Evolutionary conservation across 2,888 invertebrate species (phyloP).

Genomic region (Erynnis tages): DNA sequence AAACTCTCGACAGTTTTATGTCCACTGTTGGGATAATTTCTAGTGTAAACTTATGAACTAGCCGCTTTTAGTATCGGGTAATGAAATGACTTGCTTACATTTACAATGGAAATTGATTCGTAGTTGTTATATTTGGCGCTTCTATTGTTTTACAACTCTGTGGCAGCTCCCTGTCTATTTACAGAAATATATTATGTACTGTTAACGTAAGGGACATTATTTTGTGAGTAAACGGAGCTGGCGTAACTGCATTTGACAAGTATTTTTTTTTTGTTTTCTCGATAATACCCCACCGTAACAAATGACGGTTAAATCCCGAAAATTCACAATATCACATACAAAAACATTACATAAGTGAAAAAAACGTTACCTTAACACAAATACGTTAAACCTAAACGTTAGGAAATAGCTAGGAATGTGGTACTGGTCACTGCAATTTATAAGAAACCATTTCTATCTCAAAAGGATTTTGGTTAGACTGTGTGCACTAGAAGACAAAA

Average conservation of each 20-base stretch:
- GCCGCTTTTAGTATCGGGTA: too few species aligned
- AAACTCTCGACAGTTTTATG: neutral
- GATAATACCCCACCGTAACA: neutral
- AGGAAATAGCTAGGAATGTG: too few species aligned
- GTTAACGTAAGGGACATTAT: neutral
- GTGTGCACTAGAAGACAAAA: too few species aligned
- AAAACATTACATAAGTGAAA: too few species aligned
- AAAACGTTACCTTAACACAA: too few species aligned
- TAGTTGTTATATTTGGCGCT: conserved; percentile 13
- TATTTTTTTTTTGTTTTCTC: neutral
- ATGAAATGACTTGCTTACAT: conserved; percentile 12
- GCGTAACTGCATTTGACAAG: neutral
- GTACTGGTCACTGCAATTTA: too few species aligned
- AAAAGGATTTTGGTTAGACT: too few species aligned
- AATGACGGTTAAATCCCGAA: too few species aligned
- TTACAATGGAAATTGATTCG: neutral
- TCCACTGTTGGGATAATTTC: neutral
- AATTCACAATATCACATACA: too few species aligned
- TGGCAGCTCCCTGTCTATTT: conserved; percentile 9
- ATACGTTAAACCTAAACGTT: too few species aligned
- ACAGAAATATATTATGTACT: neutral
- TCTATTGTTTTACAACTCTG: conserved; percentile 2
- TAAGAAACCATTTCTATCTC: too few species aligned
- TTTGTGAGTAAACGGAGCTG: neutral
- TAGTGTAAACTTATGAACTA: too few species aligned